Evolutionary conservation across 1,140 invertebrate species (phyloP), one percentile per base, ranked within the genome.

Genomic region (Ceratina australensis): DNA sequence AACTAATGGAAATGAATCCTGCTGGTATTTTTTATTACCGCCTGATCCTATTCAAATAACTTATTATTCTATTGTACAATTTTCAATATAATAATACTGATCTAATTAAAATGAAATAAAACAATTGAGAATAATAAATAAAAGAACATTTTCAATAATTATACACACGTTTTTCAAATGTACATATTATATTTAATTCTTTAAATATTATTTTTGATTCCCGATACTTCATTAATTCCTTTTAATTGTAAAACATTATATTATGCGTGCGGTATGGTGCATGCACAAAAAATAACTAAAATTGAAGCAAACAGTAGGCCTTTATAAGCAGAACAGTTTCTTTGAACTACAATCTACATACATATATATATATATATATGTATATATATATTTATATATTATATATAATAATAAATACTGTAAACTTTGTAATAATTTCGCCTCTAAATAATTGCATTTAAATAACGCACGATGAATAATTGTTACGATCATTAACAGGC

Each of bases 241-340:
- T 7, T 8, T 42, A 3, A 42, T 42, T 10, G 33, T 42, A 42
- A 42, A 42, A 42, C 33, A 42, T 42, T 42, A 42, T 42, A 42
- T 42, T 42, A 42, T 42, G 33, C 33, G 33, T 5, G 12, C 24
- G 16, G 74, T 64, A 49, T 52, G 61, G 50, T 79, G 16, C 67
- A 20, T 28, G 50, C 50, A 61, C 67, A 71, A 61, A 77, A 80
- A 74, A 33, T n/a, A 72, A 24, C 77, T 63, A 64, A 24, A 68
- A 60, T 49, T 85, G 68, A 61, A 82, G 66, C 59, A 15, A 71
- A 83, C 73, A 81, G 78, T 90, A 91, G 89, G 90, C 89, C 89
- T 89, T 91, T 88, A 89, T 89, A 89, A 88, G 89, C 85, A 87
- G 82, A 90, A 91, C 87, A 90, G 83, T 85, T 91, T 69, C 69